Conservation (phyloP, 2,888 invertebrate genomes). For the Willowsia nigromaculata region DNA sequence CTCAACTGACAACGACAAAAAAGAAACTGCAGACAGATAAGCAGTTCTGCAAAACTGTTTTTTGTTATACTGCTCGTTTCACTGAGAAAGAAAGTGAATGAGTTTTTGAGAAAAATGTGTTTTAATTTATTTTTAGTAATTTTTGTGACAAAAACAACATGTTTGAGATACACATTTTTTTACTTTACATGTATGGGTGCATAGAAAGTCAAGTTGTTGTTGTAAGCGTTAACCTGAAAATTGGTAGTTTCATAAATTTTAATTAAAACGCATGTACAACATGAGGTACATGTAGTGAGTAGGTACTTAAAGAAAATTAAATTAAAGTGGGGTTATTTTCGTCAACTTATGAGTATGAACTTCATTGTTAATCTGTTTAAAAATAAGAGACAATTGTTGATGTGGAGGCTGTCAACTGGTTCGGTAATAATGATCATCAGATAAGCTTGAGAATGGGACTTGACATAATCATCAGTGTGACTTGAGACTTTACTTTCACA, state of each 20-base stretch:
- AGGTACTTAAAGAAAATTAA: not conserved
- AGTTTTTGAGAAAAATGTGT: not conserved
- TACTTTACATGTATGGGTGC: not conserved
- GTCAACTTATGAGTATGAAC: too few species aligned
- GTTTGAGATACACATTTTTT: too few species aligned
- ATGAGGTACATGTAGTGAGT: not conserved
- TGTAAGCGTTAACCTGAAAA: conserved; percentile 6
- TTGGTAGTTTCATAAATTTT: not conserved
- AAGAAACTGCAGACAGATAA: not conserved
- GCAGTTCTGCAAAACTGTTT: not conserved
- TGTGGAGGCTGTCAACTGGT: not conserved
- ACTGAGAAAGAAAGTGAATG: conserved; percentile 36
- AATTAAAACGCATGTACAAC: conserved; percentile 13
- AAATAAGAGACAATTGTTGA: not conserved
- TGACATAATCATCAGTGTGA: not conserved
- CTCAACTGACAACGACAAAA: not conserved
- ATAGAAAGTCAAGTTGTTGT: conserved; percentile 17
- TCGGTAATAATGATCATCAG: not conserved
- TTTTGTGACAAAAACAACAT: too few species aligned
- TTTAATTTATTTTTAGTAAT: not conserved
- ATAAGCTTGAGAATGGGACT: not conserved
- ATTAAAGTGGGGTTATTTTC: not conserved
- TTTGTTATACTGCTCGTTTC: not conserved
- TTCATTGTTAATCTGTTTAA: too few species aligned
- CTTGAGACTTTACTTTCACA: not conserved